A percentile compares a stretch with the other conserved stretches of the same genome.
Conservation (phyloP, 2,888 invertebrate species). For the Drosophila cognata region DNA sequence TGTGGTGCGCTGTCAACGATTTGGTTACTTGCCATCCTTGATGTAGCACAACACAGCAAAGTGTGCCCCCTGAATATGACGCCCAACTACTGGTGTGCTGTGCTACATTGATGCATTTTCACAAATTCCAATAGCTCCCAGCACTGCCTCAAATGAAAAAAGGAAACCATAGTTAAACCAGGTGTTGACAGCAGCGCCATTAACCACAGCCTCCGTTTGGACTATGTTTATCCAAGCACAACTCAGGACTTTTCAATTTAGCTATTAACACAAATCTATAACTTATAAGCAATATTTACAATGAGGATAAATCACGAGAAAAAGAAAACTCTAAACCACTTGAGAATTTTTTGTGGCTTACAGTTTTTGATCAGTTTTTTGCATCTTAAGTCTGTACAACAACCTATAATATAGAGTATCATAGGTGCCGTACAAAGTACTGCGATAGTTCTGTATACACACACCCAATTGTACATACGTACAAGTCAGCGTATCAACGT, state of each 20-base stretch:
- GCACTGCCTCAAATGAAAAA: slow-evolving; percentile 14
- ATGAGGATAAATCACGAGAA: neutral
- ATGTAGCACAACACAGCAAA: slow-evolving; percentile 25
- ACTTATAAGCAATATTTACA: slow-evolving; percentile 64
- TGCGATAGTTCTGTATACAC: slow-evolving; percentile 51
- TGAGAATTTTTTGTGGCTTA: slow-evolving; percentile 44
- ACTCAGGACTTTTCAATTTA: slow-evolving; percentile 71
- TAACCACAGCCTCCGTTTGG: slow-evolving; percentile 1
- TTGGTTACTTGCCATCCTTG: slow-evolving; percentile 25
- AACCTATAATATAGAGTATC: slow-evolving; percentile 42
- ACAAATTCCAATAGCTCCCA: neutral
- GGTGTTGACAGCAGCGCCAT: slow-evolving; percentile 3
- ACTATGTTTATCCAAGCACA: slow-evolving; percentile 51
- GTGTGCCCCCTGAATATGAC: slow-evolving; percentile 1
- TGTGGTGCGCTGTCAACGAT: slow-evolving; percentile 11
- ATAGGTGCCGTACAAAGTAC: slow-evolving; percentile 80
- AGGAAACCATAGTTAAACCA: slow-evolving; percentile 2
- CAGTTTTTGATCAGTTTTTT: slow-evolving; percentile 53
- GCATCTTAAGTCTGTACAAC: slow-evolving; percentile 40
- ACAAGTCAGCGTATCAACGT: slow-evolving; percentile 64
- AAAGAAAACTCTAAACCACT: slow-evolving; percentile 56
- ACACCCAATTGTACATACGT: slow-evolving; percentile 50
- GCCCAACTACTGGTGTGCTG: neutral
- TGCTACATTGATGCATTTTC: slow-evolving; percentile 27
- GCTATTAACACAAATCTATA: slow-evolving; percentile 48